These are phyloP conservation scores for Rhopalosiphum padi DNA, from an alignment of 1,140 invertebrate genomes.

Conservation along the genomic window DNA sequence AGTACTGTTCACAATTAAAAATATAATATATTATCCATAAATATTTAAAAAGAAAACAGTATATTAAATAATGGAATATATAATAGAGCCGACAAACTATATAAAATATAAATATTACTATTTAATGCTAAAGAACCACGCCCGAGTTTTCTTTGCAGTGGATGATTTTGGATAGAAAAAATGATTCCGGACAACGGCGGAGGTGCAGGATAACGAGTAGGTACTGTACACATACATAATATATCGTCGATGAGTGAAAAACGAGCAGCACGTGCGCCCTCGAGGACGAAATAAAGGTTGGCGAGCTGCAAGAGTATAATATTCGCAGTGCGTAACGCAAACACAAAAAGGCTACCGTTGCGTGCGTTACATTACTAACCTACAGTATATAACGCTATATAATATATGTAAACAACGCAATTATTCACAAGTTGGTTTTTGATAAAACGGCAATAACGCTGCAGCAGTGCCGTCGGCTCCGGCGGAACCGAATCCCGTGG, in stretches of 20 bases:
- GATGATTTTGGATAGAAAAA: background rate
- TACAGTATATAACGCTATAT: background rate
- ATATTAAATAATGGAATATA: no score
- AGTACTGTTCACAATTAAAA: background rate
- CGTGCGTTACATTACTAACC: background rate
- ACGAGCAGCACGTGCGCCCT: background rate
- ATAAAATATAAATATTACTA: no score
- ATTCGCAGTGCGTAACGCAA: background rate
- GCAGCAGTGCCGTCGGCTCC: background rate
- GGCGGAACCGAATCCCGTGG: background rate
- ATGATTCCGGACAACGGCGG: no score
- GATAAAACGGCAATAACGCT: slow-evolving; percentile 49
- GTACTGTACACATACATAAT: background rate
- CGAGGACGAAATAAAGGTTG: slow-evolving; percentile 9
- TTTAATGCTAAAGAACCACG: background rate
- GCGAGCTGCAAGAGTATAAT: background rate
- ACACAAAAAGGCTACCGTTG: background rate
- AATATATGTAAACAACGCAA: background rate
- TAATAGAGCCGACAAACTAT: background rate
- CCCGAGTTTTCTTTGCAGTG: background rate
- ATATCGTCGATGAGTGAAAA: background rate
- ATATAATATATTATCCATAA: background rate
- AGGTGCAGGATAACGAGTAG: background rate
- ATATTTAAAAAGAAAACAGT: background rate
- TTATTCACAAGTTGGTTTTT: slow-evolving; percentile 43